Evolutionary conservation across 2,797 vertebrate species (phyloP).

Genomic region (Spondyliosoma cantharus): DNA sequence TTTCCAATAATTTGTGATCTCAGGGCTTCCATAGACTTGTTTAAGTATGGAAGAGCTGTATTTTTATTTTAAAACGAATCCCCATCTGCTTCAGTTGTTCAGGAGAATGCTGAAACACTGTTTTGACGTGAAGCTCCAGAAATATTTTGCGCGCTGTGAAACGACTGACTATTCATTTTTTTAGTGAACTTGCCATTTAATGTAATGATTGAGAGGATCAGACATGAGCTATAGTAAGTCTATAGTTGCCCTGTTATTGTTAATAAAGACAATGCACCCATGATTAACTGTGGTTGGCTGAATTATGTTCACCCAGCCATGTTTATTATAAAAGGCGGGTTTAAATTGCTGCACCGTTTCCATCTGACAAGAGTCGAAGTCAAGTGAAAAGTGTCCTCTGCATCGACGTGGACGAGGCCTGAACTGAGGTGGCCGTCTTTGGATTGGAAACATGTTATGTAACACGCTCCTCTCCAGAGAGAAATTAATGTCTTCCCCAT

Average conservation of each 20-base stretch:
- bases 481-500: slow-evolving; percentile 49
- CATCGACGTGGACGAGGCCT: slow-evolving; percentile 38
- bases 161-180: neutral
- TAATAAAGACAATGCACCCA: too few species aligned
- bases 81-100: too few species aligned
- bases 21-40: too few species aligned
- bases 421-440: slow-evolving; percentile 38
- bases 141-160: too few species aligned
- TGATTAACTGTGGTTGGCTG: slow-evolving; percentile 8
- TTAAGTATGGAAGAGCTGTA: too few species aligned
- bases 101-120: too few species aligned
- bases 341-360: slow-evolving; percentile 5
- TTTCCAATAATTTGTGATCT: too few species aligned
- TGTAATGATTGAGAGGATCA: neutral
- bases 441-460: slow-evolving; percentile 67
- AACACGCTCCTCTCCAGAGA: slow-evolving; percentile 63
- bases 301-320: slow-evolving; percentile 3
- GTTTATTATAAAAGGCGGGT: slow-evolving; percentile 11
- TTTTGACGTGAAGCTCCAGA: too few species aligned
- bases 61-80: too few species aligned
- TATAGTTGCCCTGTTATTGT: neutral
- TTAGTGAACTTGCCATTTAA: too few species aligned
- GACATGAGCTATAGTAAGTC: neutral
- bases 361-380: slow-evolving; percentile 20
- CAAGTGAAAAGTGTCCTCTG: slow-evolving; percentile 34